phyloP scores from a whole-genome alignment of 1,140 invertebrate genomes.

The Cardiocondyla obscurior region DNA sequence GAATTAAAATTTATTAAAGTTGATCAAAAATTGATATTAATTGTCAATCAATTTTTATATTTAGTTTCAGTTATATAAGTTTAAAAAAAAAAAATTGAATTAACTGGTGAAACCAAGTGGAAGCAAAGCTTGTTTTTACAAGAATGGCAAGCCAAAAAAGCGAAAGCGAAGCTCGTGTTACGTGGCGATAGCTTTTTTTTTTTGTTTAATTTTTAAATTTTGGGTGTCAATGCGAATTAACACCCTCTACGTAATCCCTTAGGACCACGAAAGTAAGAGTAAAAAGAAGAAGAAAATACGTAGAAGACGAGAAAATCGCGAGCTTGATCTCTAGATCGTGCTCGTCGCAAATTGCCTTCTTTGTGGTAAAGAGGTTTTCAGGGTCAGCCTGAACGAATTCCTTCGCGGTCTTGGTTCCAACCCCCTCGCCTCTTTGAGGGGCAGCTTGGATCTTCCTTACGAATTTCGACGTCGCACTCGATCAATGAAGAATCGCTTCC shows the following conservation, averaged over 20 bases:
- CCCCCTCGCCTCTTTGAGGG: neutral
- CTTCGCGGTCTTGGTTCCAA: neutral
- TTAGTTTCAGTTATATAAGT: neutral
- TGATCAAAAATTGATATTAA: neutral
- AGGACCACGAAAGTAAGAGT: constrained; percentile 17
- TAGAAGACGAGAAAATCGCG: constrained; percentile 40
- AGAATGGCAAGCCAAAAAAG: constrained; percentile 58
- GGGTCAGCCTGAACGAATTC: constrained; percentile 19
- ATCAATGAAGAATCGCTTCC: constrained; percentile 52
- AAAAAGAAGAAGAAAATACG: constrained; percentile 16
- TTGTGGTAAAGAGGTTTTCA: constrained; percentile 37
- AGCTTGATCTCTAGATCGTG: constrained; percentile 17
- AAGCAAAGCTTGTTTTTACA: constrained; percentile 14
- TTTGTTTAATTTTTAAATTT: constrained; percentile 71
- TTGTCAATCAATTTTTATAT: neutral
- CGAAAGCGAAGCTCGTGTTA: constrained; percentile 77
- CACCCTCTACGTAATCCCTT: neutral
- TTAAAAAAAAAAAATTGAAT: neutral
- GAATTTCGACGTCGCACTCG: neutral
- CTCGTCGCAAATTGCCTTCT: constrained; percentile 21
- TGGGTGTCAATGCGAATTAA: constrained; percentile 24
- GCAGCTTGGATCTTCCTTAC: constrained; percentile 2
- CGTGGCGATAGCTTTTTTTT: constrained; percentile 69
- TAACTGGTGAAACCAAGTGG: neutral
- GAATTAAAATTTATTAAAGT: neutral